Conservation (phyloP, 2,113 vertebrate genomes). For the Prunella fulvescens region DNA sequence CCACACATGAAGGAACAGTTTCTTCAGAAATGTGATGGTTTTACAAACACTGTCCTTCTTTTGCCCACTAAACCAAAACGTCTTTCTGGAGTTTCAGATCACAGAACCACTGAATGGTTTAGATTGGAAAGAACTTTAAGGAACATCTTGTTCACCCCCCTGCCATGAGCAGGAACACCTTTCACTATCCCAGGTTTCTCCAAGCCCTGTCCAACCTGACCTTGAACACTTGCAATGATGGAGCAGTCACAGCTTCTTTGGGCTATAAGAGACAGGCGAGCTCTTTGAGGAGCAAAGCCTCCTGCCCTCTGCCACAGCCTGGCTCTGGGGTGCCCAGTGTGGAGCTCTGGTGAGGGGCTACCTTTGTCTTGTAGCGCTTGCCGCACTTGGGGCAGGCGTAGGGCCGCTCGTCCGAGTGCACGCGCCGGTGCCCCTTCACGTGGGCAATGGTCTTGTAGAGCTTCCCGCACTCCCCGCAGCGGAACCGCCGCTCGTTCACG, state of each 20-base stretch:
- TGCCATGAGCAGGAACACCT: neutral
- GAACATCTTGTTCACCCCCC: neutral
- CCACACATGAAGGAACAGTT: neutral
- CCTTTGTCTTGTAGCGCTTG: conserved; percentile 98
- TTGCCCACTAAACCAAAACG: neutral
- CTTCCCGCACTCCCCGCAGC: conserved; percentile 96
- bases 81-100: neutral
- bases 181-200: neutral
- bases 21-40: neutral
- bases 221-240: neutral
- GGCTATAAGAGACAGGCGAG: rapidly evolving
- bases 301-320: neutral
- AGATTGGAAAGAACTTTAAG: neutral
- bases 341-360: neutral
- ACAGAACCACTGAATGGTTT: neutral
- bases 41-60: neutral
- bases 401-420: conserved; percentile 92
- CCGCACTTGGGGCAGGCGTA: conserved; percentile 87
- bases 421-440: conserved; percentile 91
- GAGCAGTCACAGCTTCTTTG: neutral
- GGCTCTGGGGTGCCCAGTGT: neutral
- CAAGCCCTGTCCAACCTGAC: neutral
- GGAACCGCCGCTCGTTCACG: conserved; percentile 88
- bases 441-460: conserved; percentile 96
- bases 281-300: neutral